Evolutionary conservation across 2,797 vertebrate genomes (phyloP).

Genomic region (Pachyuromys duprasi): DNA sequence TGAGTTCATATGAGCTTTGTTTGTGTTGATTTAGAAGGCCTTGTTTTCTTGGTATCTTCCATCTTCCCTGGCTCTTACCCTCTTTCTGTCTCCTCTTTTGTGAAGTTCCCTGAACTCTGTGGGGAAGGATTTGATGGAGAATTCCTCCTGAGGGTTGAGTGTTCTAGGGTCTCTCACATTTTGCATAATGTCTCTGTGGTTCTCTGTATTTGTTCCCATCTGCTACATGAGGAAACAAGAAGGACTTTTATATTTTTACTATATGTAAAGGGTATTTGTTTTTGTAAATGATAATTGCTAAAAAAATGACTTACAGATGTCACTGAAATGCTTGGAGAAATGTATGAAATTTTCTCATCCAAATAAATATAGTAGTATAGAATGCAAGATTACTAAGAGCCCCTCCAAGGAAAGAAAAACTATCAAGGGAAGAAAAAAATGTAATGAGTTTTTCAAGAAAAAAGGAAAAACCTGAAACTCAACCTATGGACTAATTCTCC

Average conservation of each 20-base stretch:
- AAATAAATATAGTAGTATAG: constrained; percentile 21
- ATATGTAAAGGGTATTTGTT: constrained; percentile 57
- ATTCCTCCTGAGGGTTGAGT: neutral
- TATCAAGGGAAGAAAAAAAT: neutral
- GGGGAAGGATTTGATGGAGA: neutral
- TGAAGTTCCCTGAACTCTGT: neutral
- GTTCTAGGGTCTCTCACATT: neutral
- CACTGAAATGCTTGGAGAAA: constrained; percentile 32
- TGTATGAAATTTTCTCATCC: constrained; percentile 43
- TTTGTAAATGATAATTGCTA: constrained; percentile 70
- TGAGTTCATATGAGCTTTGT: neutral
- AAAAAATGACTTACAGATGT: constrained; percentile 61
- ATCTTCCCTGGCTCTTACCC: neutral
- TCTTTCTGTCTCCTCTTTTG: neutral
- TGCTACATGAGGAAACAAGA: neutral
- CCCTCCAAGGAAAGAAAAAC: no score
- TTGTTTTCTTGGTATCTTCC: neutral
- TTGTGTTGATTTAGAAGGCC: neutral
- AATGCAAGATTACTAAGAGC: neutral
- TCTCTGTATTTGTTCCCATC: neutral
- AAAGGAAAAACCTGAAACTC: neutral
- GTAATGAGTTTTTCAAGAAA: neutral
- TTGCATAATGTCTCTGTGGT: neutral
- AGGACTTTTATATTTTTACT: constrained; percentile 56
- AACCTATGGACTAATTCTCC: neutral